phyloP scores from a whole-genome alignment of 2,888 invertebrate species.

The Eubasilissa splendida region DNA sequence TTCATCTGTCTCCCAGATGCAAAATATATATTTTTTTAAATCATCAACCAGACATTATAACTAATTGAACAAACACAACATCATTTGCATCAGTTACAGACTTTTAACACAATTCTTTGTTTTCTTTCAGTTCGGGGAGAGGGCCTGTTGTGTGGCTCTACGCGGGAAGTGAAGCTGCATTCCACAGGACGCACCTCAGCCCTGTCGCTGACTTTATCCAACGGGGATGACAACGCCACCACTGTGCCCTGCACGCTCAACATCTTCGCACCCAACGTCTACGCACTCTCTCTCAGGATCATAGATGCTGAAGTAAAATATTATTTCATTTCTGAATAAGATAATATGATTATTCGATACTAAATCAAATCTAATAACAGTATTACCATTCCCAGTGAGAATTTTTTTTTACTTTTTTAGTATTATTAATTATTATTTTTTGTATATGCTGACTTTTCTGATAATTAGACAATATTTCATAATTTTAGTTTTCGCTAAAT shows the following conservation, averaged over 20 bases:
- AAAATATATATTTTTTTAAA: not conserved
- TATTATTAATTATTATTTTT: too few species aligned
- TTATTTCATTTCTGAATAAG: not conserved
- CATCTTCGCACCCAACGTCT: constrained; percentile 52
- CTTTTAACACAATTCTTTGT: not conserved
- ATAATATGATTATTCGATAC: too few species aligned
- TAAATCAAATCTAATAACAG: too few species aligned
- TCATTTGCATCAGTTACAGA: too few species aligned
- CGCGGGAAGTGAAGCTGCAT: constrained; percentile 48
- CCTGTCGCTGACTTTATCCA: constrained; percentile 48
- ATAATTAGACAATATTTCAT: too few species aligned
- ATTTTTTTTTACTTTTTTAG: too few species aligned
- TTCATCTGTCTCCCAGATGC: not conserved
- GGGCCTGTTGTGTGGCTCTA: constrained; percentile 50
- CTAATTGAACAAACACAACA: not conserved
- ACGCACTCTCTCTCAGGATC: constrained; percentile 50
- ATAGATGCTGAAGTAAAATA: constrained; percentile 47
- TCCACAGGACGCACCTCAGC: constrained; percentile 46
- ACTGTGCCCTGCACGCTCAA: constrained; percentile 52
- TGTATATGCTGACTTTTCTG: too few species aligned
- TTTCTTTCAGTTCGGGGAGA: constrained; percentile 38
- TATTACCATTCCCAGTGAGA: too few species aligned
- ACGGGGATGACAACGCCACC: constrained; percentile 27
- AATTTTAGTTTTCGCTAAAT: too few species aligned
- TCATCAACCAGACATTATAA: not conserved